Conservation (phyloP, 2,113 vertebrate species). For the Phocoena sinus region DNA sequence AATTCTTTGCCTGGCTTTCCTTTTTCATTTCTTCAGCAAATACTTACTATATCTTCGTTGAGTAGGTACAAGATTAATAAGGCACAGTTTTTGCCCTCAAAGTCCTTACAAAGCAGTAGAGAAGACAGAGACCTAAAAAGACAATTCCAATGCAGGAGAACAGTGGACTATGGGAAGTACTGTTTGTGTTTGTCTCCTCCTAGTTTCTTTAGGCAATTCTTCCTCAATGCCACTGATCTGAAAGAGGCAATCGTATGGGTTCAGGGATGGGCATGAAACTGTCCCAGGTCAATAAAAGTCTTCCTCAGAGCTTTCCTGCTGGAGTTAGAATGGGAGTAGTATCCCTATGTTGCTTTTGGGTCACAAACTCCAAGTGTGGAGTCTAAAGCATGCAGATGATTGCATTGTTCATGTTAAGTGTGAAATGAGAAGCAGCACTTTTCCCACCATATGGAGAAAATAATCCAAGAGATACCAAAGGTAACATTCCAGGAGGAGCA, state of each 20-base stretch:
- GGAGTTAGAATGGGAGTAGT: background rate
- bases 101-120: background rate
- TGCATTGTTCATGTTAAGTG: background rate
- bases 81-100: background rate
- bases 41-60: background rate
- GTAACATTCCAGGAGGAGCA: background rate
- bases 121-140: background rate
- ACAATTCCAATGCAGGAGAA: background rate
- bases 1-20: constrained; percentile 10
- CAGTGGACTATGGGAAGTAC: background rate
- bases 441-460: background rate
- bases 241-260: background rate
- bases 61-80: constrained; percentile 16
- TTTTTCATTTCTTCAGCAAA: constrained; percentile 34
- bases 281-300: background rate
- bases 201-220: background rate
- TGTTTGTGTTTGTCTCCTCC: background rate
- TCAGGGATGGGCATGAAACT: background rate
- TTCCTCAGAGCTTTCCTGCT: background rate
- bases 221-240: background rate
- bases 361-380: background rate
- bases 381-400: background rate
- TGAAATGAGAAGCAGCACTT: background rate
- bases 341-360: background rate
- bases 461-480: background rate